Evolutionary conservation across 2,888 invertebrate genomes (phyloP).

Genomic region (Pachydiplax longipennis): DNA sequence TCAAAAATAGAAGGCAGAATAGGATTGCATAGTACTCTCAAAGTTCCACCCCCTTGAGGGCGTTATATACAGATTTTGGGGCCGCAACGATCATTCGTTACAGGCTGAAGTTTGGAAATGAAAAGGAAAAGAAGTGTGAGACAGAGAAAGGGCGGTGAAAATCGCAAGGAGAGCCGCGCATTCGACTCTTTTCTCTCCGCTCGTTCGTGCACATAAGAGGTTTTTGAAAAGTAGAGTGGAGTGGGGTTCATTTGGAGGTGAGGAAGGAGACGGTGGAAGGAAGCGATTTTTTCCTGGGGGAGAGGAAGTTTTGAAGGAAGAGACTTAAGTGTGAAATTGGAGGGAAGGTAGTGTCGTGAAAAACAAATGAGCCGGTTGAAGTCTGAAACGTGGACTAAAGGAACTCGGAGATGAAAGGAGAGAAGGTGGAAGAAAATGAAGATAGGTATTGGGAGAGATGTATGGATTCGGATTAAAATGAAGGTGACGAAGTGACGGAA

Average conservation of each 20-base stretch:
- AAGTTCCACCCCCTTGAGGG: too few relatives aligned
- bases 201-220: background rate
- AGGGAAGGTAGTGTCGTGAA: background rate
- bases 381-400: background rate
- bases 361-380: conserved; percentile 10
- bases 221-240: background rate
- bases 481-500: background rate
- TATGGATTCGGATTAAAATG: conserved; percentile 29
- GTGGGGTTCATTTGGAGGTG: conserved; percentile 1
- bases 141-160: background rate
- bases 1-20: background rate
- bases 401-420: background rate
- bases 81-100: too few relatives aligned
- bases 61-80: too few relatives aligned
- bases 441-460: background rate
- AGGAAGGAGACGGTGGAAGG: background rate
- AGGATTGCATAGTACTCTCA: too few relatives aligned
- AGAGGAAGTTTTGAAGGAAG: background rate
- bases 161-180: background rate
- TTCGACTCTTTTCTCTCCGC: background rate
- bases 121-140: background rate
- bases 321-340: background rate
- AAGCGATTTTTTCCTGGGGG: background rate
- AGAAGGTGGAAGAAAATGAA: background rate
- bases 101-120: too few relatives aligned